A percentile compares a stretch with the other conserved stretches of the same genome.
phyloP scores from a whole-genome alignment of 92 coral and sea anemone genomes.

The Porites lobata region DNA sequence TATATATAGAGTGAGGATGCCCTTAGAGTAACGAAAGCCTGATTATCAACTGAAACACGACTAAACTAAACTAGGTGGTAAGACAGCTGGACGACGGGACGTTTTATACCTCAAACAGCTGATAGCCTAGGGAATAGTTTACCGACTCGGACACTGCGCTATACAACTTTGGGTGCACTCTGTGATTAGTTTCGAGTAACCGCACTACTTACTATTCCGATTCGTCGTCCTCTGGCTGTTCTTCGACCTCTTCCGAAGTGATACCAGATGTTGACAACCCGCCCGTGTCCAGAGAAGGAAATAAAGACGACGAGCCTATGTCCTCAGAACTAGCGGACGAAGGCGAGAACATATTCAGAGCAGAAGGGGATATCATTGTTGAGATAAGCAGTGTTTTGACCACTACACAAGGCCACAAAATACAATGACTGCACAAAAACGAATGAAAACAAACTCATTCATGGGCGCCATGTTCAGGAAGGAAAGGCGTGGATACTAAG shows the following conservation, averaged over 20 bases:
- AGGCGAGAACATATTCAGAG: conserved; percentile 66
- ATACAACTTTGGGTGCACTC: not conserved
- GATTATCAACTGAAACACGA: too few species aligned
- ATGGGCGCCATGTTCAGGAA: conserved; percentile 37
- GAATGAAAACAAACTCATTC: not conserved
- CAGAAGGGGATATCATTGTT: conserved; percentile 60
- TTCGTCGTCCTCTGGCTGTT: conserved; percentile 39
- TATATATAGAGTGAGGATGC: too few species aligned
- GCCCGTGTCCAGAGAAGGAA: conserved; percentile 58
- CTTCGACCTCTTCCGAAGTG: conserved; percentile 45
- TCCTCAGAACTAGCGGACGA: conserved; percentile 61
- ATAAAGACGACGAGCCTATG: conserved; percentile 44
- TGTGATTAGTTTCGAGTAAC: not conserved
- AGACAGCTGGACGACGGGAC: too few species aligned
- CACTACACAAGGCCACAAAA: conserved; percentile 10
- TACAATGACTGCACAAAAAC: not conserved
- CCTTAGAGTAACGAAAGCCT: too few species aligned
- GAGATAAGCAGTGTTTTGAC: conserved; percentile 14
- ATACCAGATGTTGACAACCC: conserved; percentile 55
- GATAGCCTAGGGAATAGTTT: too few species aligned
- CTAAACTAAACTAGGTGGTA: too few species aligned
- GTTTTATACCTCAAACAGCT: too few species aligned
- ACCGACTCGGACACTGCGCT: too few species aligned
- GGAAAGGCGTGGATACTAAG: conserved; percentile 36
- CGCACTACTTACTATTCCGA: conserved; percentile 37